Percentiles rank a stretch among this genome's conserved stretches.
Conservation (phyloP, 37 sponge, comb jelly and placozoan genomes). For the Amphimedon queenslandica region DNA sequence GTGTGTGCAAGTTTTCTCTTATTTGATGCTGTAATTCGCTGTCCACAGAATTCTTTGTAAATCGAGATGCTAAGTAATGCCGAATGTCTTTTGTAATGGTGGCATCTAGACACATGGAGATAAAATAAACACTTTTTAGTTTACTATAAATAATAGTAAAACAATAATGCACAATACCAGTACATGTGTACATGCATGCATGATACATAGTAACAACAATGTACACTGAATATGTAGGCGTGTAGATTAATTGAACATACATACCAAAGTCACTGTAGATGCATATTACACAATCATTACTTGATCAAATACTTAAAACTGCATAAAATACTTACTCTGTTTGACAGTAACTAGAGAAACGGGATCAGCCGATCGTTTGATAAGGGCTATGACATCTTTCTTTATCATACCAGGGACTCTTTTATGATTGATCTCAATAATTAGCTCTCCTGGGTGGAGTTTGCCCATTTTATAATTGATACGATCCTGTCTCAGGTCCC, state of each 20-base stretch:
- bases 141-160: too few relatives aligned
- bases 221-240: neutral
- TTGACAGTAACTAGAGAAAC: constrained; percentile 76
- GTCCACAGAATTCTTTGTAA: constrained; percentile 92
- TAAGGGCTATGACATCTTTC: constrained; percentile 87
- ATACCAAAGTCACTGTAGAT: neutral
- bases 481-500: constrained; percentile 66
- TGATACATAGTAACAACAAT: neutral
- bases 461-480: constrained; percentile 75
- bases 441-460: constrained; percentile 65
- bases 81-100: constrained; percentile 81
- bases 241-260: neutral
- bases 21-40: constrained; percentile 96
- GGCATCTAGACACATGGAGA: constrained; percentile 42
- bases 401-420: constrained; percentile 86
- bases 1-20: constrained; percentile 91
- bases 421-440: constrained; percentile 85
- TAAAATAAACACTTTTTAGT: too few relatives aligned
- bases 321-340: constrained; percentile 76
- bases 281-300: neutral
- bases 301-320: neutral
- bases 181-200: neutral
- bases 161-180: neutral
- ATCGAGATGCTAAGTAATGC: constrained; percentile 75
- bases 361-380: constrained; percentile 79